Conservation (phyloP, 2,797 vertebrate species). For the Anas bernieri region DNA sequence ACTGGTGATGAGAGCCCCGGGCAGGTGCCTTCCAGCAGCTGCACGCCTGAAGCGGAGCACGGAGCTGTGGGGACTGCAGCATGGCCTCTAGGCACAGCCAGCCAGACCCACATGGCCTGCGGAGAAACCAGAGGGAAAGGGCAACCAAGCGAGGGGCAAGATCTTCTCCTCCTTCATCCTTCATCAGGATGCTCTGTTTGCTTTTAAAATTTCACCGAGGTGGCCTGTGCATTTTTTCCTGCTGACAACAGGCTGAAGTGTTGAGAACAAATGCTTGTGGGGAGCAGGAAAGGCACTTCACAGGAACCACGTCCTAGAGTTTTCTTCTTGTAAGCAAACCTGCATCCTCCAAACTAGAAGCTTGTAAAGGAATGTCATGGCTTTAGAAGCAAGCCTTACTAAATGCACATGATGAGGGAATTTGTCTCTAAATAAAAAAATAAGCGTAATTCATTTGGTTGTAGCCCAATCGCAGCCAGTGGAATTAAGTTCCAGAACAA, state of each 20-base stretch:
- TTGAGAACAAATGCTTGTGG: background rate
- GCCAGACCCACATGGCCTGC: background rate
- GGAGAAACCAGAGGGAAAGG: background rate
- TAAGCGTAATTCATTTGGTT: background rate
- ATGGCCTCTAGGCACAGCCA: background rate
- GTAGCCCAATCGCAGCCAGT: background rate
- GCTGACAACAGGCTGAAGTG: background rate
- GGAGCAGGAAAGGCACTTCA: background rate
- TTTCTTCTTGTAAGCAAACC: background rate
- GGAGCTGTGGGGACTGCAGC: background rate
- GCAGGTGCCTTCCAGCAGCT: background rate
- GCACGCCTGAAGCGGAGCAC: background rate
- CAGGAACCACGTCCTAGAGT: background rate
- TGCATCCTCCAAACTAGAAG: background rate
- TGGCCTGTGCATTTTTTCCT: fast-evolving
- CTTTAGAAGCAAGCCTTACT: background rate
- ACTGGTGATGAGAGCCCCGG: background rate
- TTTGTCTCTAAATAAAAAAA: background rate
- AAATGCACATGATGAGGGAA: background rate
- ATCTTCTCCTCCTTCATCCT: background rate
- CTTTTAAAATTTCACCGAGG: background rate
- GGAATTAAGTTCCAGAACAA: background rate
- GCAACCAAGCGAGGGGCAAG: background rate
- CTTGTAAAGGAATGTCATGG: background rate
- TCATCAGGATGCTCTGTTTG: background rate